Percentiles rank a stretch among this genome's conserved stretches.
phyloP scores from a whole-genome alignment of 2,113 vertebrate species.

The Corapipo altera region DNA sequence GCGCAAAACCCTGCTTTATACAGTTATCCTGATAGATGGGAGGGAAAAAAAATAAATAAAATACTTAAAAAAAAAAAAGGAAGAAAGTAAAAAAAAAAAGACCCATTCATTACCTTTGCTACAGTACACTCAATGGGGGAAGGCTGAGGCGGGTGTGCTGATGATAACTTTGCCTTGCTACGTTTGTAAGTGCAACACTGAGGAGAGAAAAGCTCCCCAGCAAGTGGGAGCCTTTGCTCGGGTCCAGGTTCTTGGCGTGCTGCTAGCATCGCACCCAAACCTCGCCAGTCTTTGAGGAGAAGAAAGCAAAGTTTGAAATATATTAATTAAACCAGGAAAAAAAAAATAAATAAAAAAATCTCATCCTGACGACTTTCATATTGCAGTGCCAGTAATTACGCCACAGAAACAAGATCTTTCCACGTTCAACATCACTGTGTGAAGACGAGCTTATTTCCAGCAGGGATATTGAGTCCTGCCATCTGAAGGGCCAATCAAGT shows the following conservation, averaged over 20 bases:
- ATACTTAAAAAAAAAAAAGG: no score
- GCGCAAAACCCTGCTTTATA: conserved; percentile 9
- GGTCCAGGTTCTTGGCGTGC: conserved; percentile 12
- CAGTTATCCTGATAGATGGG: conserved; percentile 34
- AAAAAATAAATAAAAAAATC: neutral
- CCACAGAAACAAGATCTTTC: conserved; percentile 90
- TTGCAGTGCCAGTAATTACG: conserved; percentile 85
- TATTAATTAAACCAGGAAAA: conserved; percentile 2
- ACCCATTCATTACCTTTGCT: conserved; percentile 76
- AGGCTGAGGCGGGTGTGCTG: conserved; percentile 62
- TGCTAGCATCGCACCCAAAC: conserved; percentile 16
- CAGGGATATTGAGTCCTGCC: conserved; percentile 91
- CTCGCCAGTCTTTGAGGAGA: neutral
- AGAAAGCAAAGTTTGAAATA: conserved; percentile 46
- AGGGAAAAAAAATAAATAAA: neutral
- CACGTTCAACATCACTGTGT: conserved; percentile 84
- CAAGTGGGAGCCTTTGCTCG: neutral
- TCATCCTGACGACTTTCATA: conserved; percentile 71
- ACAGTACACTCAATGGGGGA: conserved; percentile 69
- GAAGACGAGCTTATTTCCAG: conserved; percentile 90
- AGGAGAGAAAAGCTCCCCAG: conserved; percentile 51
- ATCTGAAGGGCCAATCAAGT: conserved; percentile 96
- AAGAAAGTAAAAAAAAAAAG: neutral
- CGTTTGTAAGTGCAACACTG: conserved; percentile 55
- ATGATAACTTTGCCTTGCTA: conserved; percentile 65